Base-by-base conservation (phyloP, 2,113 vertebrate genomes). In the Anhinga anhinga region DNA sequence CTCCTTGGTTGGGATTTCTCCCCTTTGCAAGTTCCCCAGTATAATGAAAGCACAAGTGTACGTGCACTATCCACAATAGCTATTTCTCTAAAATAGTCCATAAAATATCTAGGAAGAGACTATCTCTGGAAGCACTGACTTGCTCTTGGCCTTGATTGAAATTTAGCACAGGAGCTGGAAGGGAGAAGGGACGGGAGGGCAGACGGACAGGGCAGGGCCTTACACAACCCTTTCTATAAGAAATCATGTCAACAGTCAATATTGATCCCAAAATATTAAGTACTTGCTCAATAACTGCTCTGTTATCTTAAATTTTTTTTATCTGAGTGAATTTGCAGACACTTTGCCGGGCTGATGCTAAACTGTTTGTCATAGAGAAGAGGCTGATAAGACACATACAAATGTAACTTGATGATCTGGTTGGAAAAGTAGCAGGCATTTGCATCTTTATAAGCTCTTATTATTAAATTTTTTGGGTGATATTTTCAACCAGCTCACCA, bases 361-460 rank as follows among this genome's bases (percentile, higher is more conserved):
- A 83, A 20, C 45, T 45, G 3, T 45, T 40, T n/a, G 61, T 76
- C 50, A 5, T n/a, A 56, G 40, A 45, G 36, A 52, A 32, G 49
- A 55, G 53, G 26, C 45, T 65, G 58, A 22, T 82, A 59, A 80
- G 40, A 63, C n/a, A 18, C 2, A 0, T 27, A 55, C 13, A 47
- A 52, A 73, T 30, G 49, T 65, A 23, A 4, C 12, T 29, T 7
- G 0, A 0, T 12, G 45, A 11, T 45, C 66, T 11, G 10, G 25
- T 1, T 2, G 55, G 50, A 36, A 67, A 93, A 65, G 61, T 6
- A 26, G 38, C 12, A 19, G 25, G 15, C 7, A 32, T 92, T 90
- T 71, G 15, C 44, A 13, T 80, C 52, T 77, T 59, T 72, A 59
- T 59, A 69, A 44, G 20, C n/a, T 56, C 21, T 61, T 65, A 34